Evolutionary conservation across 2,113 vertebrate species (phyloP).

Genomic region (Saguinus imperator): DNA sequence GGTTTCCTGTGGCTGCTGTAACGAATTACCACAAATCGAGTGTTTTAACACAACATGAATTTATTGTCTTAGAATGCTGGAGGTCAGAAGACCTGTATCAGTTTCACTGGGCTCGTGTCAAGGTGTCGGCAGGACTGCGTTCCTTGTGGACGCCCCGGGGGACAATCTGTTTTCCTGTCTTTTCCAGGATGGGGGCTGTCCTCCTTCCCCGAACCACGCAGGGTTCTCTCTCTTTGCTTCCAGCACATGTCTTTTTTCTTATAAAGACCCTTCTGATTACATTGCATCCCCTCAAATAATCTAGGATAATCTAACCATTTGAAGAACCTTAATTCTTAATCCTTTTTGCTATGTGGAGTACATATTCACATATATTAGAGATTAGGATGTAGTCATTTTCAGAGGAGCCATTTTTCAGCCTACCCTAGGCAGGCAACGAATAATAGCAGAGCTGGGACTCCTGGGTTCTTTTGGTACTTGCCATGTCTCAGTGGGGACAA

Average conservation of each 20-base stretch:
- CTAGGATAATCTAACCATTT: neutral
- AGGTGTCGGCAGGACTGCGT: neutral
- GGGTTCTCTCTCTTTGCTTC: neutral
- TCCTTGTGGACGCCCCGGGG: neutral
- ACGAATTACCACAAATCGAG: neutral
- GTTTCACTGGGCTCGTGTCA: neutral
- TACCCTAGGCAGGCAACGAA: neutral
- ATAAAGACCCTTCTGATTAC: neutral
- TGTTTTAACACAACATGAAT: neutral
- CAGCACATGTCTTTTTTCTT: neutral
- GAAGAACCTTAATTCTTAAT: neutral
- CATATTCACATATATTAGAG: neutral
- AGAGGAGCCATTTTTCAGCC: neutral
- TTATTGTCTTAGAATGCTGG: neutral
- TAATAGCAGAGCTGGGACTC: neutral
- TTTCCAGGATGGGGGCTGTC: neutral
- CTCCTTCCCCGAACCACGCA: fast-evolving
- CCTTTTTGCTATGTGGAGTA: neutral
- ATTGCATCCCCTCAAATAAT: neutral
- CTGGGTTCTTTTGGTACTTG: neutral
- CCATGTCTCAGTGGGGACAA: neutral
- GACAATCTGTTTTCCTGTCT: neutral
- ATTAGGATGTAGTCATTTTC: neutral
- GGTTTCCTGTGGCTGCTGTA: neutral
- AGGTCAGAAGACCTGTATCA: neutral